Evolutionary conservation across 2,797 vertebrate species (phyloP).

Genomic region (Lateolabrax maculatus): DNA sequence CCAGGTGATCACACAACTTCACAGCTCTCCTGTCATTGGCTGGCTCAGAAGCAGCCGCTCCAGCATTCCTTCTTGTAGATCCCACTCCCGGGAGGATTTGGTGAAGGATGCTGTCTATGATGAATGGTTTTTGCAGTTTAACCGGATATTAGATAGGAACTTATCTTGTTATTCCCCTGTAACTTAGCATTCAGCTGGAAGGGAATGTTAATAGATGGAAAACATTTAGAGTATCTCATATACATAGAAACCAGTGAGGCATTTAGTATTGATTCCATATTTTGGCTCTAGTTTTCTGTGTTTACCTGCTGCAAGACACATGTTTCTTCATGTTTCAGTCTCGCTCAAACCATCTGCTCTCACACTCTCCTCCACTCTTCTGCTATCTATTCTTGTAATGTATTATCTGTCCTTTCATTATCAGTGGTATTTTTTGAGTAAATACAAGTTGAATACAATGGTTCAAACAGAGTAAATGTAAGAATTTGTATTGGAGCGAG

Average conservation of each 20-base stretch:
- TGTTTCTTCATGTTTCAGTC: conserved; percentile 24
- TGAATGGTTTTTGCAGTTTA: conserved; percentile 49
- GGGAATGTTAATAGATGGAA: conserved; percentile 21
- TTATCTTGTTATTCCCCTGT: conserved; percentile 12
- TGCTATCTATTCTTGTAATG: background rate
- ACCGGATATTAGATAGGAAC: conserved; percentile 45
- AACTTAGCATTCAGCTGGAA: conserved; percentile 27
- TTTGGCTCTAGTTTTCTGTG: conserved; percentile 15
- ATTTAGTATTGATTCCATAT: conserved; percentile 19
- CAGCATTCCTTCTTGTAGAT: conserved; percentile 28
- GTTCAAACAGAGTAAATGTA: conserved; percentile 14
- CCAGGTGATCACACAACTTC: conserved; percentile 54
- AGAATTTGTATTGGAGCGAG: conserved; percentile 2
- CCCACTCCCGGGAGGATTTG: conserved; percentile 29
- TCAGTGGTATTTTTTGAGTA: background rate
- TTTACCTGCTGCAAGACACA: conserved; percentile 27
- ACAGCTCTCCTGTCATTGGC: conserved; percentile 42
- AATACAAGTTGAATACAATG: background rate
- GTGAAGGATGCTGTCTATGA: conserved; percentile 58
- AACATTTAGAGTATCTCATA: conserved; percentile 9
- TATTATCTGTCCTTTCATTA: conserved; percentile 7
- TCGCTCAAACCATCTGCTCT: conserved; percentile 22
- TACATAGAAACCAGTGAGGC: background rate
- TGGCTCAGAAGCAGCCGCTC: conserved; percentile 35
- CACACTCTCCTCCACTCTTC: conserved; percentile 8